phyloP scores from a whole-genome alignment of 2,113 vertebrate genomes.

The Microcebus griseorufus region DNA sequence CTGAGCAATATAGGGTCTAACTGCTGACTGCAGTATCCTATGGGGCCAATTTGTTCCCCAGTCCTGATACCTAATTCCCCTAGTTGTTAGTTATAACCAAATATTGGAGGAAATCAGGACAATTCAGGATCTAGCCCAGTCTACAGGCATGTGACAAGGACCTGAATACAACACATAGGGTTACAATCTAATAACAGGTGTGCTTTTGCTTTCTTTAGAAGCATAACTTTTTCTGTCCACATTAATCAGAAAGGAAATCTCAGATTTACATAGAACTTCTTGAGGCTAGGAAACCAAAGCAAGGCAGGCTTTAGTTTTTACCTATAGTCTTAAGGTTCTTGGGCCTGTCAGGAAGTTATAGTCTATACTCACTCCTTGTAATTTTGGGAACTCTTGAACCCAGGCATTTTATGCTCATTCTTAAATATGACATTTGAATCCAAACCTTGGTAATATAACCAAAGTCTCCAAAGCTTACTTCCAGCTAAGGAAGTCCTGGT shows the following conservation, averaged over 20 bases:
- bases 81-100: neutral
- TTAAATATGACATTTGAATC: neutral
- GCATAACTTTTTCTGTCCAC: neutral
- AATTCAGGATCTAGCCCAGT: neutral
- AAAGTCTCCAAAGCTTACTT: neutral
- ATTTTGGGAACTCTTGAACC: neutral
- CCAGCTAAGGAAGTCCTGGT: too few species aligned
- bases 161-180: neutral
- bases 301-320: neutral
- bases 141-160: neutral
- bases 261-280: neutral
- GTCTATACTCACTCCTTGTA: neutral
- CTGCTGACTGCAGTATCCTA: neutral
- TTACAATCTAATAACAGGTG: neutral
- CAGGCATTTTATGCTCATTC: neutral
- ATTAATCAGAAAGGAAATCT: neutral
- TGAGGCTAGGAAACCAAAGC: neutral
- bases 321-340: neutral
- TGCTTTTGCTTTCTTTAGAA: neutral
- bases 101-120: neutral
- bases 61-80: neutral
- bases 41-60: neutral
- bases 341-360: neutral
- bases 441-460: neutral
- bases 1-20: too few species aligned